Conservation (phyloP, 2,888 invertebrate genomes). For the Yponomeuta evonymella region DNA sequence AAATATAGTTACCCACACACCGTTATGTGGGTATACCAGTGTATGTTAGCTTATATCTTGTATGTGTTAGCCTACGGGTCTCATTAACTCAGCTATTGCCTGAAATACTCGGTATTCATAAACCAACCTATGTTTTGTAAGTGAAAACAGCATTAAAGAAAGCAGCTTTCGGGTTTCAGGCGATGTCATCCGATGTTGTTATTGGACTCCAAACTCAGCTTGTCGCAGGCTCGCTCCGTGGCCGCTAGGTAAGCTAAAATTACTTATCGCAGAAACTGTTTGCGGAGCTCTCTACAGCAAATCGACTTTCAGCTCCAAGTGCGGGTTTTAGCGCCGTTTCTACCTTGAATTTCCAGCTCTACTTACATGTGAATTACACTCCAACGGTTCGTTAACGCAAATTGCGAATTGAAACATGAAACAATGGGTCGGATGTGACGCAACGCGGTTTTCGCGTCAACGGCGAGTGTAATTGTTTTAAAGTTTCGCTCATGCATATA, state of each 20-base stretch:
- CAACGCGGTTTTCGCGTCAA: conserved; percentile 13
- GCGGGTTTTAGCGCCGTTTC: background rate
- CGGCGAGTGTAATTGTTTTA: conserved; percentile 14
- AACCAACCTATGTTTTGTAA: no score
- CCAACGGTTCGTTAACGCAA: background rate
- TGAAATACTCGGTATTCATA: no score
- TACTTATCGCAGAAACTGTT: conserved; percentile 45
- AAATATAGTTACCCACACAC: background rate
- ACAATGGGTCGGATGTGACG: conserved; percentile 9
- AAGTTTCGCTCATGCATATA: conserved; percentile 4
- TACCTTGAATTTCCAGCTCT: background rate
- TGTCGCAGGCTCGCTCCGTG: background rate
- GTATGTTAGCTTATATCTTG: no score
- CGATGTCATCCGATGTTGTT: background rate
- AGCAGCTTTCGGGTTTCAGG: background rate
- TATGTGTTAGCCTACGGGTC: no score
- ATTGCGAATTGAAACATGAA: background rate
- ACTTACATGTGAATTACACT: background rate
- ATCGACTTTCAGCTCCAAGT: conserved; percentile 23
- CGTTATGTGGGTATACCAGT: background rate
- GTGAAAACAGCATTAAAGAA: background rate
- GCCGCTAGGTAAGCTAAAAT: conserved; percentile 33
- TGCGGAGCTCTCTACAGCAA: conserved; percentile 41
- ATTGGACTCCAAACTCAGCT: background rate
- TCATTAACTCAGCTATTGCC: no score